phyloP scores from a whole-genome alignment of 1,140 invertebrate genomes.

The Diabrotica undecimpunctata region DNA sequence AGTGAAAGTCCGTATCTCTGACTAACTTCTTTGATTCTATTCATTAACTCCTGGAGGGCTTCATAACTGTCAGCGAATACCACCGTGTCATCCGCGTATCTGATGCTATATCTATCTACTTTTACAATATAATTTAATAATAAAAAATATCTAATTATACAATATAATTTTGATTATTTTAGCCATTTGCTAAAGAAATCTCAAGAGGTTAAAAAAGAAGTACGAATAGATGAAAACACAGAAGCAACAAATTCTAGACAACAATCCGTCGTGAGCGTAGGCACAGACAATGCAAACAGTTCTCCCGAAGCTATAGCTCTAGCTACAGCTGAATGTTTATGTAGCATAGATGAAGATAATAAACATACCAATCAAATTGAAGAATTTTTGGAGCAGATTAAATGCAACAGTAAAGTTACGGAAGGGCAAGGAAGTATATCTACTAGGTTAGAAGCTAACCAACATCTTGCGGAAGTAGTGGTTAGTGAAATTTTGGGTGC shows the following conservation, averaged over 20 bases:
- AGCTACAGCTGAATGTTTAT: constrained; percentile 69
- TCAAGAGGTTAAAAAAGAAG: constrained; percentile 24
- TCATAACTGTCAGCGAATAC: no score
- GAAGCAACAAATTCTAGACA: not conserved
- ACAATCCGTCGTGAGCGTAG: no score
- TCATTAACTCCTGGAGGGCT: no score
- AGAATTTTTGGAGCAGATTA: constrained; percentile 54
- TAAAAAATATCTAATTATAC: no score
- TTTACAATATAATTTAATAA: no score
- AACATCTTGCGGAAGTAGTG: constrained; percentile 53
- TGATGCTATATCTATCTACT: no score
- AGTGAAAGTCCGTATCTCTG: no score
- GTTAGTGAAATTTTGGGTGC: constrained; percentile 56
- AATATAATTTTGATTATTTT: not conserved
- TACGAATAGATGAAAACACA: constrained; percentile 13
- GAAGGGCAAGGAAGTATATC: constrained; percentile 47
- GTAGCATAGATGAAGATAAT: constrained; percentile 71
- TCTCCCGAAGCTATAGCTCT: constrained; percentile 46
- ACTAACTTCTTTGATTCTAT: no score
- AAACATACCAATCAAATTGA: constrained; percentile 69
- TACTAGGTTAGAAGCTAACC: constrained; percentile 49
- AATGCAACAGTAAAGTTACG: constrained; percentile 41
- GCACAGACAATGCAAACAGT: not conserved
- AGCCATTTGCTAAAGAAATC: constrained; percentile 15
- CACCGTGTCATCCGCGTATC: no score